Conservation (phyloP, 2,797 vertebrate genomes). For the Poeciliopsis turneri region DNA sequence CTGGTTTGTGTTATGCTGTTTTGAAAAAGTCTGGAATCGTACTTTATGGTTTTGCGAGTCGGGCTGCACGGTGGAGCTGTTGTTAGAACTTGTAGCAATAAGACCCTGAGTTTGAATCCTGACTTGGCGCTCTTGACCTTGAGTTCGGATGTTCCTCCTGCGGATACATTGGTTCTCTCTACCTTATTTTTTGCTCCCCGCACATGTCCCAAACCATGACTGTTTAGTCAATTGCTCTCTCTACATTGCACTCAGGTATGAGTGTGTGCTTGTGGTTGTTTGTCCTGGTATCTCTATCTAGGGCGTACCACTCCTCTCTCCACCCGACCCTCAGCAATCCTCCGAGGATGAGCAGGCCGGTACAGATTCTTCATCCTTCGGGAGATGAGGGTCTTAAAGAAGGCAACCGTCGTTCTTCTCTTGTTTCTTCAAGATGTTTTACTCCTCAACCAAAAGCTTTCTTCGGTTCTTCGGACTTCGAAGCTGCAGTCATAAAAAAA, state of each 20-base stretch:
- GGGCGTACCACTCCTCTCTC: too few species aligned
- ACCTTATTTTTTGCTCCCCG: not conserved
- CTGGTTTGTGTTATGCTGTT: not conserved
- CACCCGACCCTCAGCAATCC: not conserved
- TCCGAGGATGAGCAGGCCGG: not conserved
- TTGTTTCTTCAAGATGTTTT: not conserved
- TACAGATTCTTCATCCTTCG: too few species aligned
- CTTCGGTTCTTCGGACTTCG: not conserved
- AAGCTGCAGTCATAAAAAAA: not conserved
- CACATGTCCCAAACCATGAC: not conserved
- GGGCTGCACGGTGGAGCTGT: not conserved
- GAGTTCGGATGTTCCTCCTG: not conserved
- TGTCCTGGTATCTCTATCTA: not conserved
- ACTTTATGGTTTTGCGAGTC: not conserved
- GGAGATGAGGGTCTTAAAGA: too few species aligned
- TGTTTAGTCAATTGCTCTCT: not conserved
- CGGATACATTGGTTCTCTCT: not conserved
- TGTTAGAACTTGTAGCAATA: not conserved
- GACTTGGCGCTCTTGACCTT: not conserved
- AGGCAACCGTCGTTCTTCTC: not conserved
- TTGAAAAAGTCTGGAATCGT: not conserved
- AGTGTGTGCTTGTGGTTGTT: slow-evolving; percentile 6
- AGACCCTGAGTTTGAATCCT: not conserved
- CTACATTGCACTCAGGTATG: slow-evolving; percentile 5
- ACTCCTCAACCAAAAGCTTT: not conserved